A percentile compares a stretch with the other conserved stretches of the same genome.
Evolutionary conservation across 2,888 invertebrate species (phyloP).

Genomic region (Panorpa germanica): DNA sequence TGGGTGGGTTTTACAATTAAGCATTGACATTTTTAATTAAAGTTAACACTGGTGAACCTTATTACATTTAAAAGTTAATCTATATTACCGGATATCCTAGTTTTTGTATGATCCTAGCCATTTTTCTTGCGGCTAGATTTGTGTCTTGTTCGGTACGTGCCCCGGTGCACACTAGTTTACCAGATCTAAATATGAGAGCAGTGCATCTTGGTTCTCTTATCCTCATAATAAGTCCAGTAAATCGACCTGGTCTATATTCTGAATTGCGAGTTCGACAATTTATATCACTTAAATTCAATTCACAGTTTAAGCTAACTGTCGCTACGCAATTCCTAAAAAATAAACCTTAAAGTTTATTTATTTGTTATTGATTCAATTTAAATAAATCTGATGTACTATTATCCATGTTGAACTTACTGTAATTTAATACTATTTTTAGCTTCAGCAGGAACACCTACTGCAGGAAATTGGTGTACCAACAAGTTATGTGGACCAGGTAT

Average conservation of each 20-base stretch:
- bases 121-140: constrained; percentile 58
- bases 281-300: constrained; percentile 50
- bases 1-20: no score
- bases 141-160: constrained; percentile 61
- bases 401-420: constrained; percentile 26
- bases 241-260: constrained; percentile 65
- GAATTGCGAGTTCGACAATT: constrained; percentile 65
- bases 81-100: constrained; percentile 50
- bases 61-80: constrained; percentile 3
- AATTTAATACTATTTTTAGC: constrained; percentile 38
- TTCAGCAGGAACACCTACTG: constrained; percentile 32
- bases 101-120: constrained; percentile 66
- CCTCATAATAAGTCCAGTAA: constrained; percentile 69
- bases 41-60: neutral
- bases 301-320: constrained; percentile 54
- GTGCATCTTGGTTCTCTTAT: constrained; percentile 61
- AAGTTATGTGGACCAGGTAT: constrained; percentile 35
- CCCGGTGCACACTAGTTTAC: constrained; percentile 69
- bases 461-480: constrained; percentile 30
- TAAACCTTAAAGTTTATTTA: constrained; percentile 7
- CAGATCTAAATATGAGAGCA: constrained; percentile 51
- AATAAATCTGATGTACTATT: constrained; percentile 7
- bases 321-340: constrained; percentile 59
- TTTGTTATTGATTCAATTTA: constrained; percentile 1
- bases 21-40: neutral